Base-by-base conservation (phyloP, 1,140 invertebrate genomes). In the Hycleus cichorii region DNA sequence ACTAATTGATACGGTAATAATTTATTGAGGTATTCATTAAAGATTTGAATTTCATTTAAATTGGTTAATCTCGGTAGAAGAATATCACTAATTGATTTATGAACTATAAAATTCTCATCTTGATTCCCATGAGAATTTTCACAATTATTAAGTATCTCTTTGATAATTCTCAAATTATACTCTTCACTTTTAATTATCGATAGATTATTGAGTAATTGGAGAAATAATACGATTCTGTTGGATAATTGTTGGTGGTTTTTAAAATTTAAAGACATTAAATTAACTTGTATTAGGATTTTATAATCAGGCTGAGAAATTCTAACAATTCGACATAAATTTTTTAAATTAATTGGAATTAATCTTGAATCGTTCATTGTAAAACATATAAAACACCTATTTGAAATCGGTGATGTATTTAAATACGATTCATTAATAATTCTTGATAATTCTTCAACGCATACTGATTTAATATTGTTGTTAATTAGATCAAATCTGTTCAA, bases 221-320 rank as follows among this genome's bases (percentile, higher is more conserved):
- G 54, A 4, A 55, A 4, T 9, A 24, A 43, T 24, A 91, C 89
- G 49, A 95, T 91, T 71, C 93, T 94, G 0, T 87, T 83, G 2
- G 92, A 85, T 10, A 95, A 74, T 10, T 83, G 80, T 42, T 86
- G 81, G 0, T 89, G 90, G 56, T 86, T 81, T 10, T 82, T 79
- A 73, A 94, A 95, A 3, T 93, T 93, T 57, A 83, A 90, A 0
- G 91, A 92, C 64, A 92, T 91, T 0, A 95, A 76, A 0, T 85
- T 88, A 46, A 95, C 92, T 74, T 95, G 92, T 0, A 84, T 88
- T 66, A 95, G 93, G 74, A 93, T 82, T 1, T 86, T 84, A 69
- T 93, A 92, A 70, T 95, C 89, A 0, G 93, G 92, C 7, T 91
- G 88, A 89, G 93, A 92, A 90, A 95, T 93, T 0, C 91, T 89